Evolutionary conservation across 1,140 invertebrate species (phyloP).

Genomic region (Papilio polytes): DNA sequence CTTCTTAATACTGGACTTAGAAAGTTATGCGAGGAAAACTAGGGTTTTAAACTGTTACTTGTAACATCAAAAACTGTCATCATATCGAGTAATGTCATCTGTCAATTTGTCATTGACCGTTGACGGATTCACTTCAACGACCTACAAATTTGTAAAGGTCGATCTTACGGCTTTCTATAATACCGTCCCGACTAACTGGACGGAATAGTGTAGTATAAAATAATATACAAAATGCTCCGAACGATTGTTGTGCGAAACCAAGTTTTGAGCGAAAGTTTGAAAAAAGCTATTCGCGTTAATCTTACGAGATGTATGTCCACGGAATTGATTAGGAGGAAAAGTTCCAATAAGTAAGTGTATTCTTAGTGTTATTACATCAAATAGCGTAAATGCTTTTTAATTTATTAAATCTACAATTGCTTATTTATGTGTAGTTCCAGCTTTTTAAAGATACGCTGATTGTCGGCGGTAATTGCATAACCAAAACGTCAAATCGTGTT

Average conservation of each 20-base stretch:
- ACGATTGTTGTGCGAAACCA: slow-evolving; percentile 87
- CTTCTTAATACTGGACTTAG: background rate
- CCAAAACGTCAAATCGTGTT: slow-evolving; percentile 70
- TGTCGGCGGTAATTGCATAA: slow-evolving; percentile 71
- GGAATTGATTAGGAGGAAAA: slow-evolving; percentile 86
- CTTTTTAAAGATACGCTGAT: slow-evolving; percentile 38
- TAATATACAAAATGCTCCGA: slow-evolving; percentile 85
- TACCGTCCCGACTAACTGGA: slow-evolving; percentile 75
- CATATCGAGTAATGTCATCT: slow-evolving; percentile 31
- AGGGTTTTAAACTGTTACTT: background rate
- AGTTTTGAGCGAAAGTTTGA: slow-evolving; percentile 84
- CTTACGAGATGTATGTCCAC: slow-evolving; percentile 85
- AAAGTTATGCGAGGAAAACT: background rate
- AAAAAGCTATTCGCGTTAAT: slow-evolving; percentile 84
- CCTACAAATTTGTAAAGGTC: slow-evolving; percentile 81
- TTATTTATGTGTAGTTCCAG: slow-evolving; percentile 2
- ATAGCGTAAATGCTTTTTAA: slow-evolving; percentile 17
- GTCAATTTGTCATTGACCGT: slow-evolving; percentile 16
- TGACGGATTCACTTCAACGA: slow-evolving; percentile 64
- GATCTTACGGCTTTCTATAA: slow-evolving; percentile 64
- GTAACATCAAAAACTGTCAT: background rate
- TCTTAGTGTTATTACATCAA: slow-evolving; percentile 21
- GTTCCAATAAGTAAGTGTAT: slow-evolving; percentile 85
- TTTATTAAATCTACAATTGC: background rate
- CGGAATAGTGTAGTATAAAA: slow-evolving; percentile 63